phyloP scores from a whole-genome alignment of 2,797 vertebrate species.

The Hirundo rustica region DNA sequence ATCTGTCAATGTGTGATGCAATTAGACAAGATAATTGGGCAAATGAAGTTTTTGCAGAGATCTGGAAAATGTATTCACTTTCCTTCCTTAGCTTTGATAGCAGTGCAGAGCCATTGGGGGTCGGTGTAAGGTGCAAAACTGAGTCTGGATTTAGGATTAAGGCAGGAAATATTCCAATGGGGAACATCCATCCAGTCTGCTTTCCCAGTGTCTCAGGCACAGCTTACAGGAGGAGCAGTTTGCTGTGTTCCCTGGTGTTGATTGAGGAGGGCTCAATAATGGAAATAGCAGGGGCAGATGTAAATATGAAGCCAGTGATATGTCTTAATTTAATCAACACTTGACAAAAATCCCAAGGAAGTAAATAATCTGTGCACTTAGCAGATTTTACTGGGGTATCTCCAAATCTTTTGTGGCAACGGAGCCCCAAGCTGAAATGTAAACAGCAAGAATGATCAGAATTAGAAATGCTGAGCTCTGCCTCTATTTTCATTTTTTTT shows the following conservation, averaged over 20 bases:
- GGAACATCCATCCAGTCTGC: not conserved
- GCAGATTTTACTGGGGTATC: not conserved
- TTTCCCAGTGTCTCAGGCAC: not conserved
- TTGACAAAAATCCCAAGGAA: not conserved
- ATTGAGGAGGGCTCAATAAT: not conserved
- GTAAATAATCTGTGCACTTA: not conserved
- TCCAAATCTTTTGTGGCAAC: not conserved
- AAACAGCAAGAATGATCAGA: not conserved
- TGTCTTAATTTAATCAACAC: not conserved
- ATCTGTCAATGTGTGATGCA: slow-evolving; percentile 72
- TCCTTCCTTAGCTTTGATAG: slow-evolving; percentile 13
- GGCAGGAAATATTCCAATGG: not conserved
- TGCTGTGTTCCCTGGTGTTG: not conserved
- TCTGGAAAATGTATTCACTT: slow-evolving; percentile 60
- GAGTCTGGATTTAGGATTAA: not conserved
- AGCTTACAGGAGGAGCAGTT: not conserved
- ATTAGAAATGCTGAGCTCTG: not conserved
- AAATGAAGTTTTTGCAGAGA: slow-evolving; percentile 40
- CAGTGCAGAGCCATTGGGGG: not conserved
- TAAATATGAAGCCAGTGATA: not conserved
- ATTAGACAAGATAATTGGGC: slow-evolving; percentile 74
- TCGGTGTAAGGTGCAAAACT: not conserved
- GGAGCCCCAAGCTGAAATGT: not conserved
- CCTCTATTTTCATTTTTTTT: not conserved
- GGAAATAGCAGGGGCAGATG: not conserved